Base-by-base conservation (phyloP, 1,140 invertebrate genomes). In the Ceratosolen fusciceps region DNA sequence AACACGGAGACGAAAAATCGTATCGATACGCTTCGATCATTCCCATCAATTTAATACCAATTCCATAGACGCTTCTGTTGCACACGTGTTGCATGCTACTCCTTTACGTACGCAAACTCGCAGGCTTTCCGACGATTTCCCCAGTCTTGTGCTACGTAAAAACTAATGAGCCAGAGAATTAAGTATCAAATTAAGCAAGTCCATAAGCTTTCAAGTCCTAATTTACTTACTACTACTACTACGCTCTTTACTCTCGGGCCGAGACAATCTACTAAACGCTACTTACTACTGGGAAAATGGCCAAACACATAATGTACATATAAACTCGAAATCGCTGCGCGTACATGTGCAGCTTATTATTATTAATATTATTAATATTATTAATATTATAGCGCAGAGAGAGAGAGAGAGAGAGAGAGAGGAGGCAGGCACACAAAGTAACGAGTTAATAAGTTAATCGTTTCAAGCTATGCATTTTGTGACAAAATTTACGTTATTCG, bases 31-130 rank as follows among this genome's bases (percentile, higher is more conserved):
- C 62, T 68, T 58, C 52, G 62, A 75, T 75, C 34, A 71, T 80
- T 37, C 14, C 24, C 37, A 67, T 37, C 31, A 9, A 67, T 26
- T 70, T 34, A 43, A 47, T 68, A 68, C 56, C 47, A 43, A 47
- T 68, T 74, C 56, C 67, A n/a, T 74, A 43, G 19, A 56, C 68
- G 49, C 14, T 80, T 80, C 21, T 67, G n/a, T 31, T 24, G 68
- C 70, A 81, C 73, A 39, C 74, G 49, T 67, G 65, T 77, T 73
- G 74, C 74, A 81, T 77, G 71, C 26, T 65, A 70, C 24, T 19
- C 12, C 73, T 58, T 77, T 76, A 43, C 54, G 58, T 12, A 77
- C 26, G 74, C n/a, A 54, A 10, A 62, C 21, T 60, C 29, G 54
- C 52, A 37, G 49, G 29, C 9, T 70, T 60, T 76, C 65, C 16